phyloP scores from a whole-genome alignment of 1,140 invertebrate species.

The Nasonia vitripennis region DNA sequence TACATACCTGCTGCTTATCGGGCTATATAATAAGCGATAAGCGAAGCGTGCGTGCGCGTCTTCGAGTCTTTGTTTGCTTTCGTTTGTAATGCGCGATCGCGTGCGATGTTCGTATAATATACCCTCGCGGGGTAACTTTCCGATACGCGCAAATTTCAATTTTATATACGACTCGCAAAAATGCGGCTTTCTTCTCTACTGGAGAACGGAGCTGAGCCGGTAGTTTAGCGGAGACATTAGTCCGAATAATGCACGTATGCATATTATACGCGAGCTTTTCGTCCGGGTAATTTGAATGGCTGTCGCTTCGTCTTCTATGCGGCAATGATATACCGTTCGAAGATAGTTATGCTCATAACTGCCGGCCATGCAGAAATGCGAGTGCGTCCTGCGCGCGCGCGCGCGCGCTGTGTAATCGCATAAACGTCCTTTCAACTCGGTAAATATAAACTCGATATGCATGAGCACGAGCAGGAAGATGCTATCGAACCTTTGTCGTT shows the following conservation, averaged over 20 bases:
- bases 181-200: too few species aligned
- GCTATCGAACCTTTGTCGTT: conserved; percentile 27
- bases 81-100: neutral
- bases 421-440: conserved; percentile 32
- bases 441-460: conserved; percentile 34
- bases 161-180: too few species aligned
- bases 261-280: conserved; percentile 17
- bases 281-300: conserved; percentile 25
- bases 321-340: conserved; percentile 11
- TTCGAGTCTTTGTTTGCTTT: conserved; percentile 1
- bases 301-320: neutral
- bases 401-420: neutral
- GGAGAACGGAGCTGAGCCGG: neutral
- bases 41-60: neutral
- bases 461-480: neutral
- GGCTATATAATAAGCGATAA: conserved; percentile 38
- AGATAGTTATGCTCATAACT: conserved; percentile 15
- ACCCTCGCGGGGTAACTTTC: neutral
- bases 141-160: neutral
- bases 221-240: conserved; percentile 23
- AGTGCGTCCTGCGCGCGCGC: neutral
- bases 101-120: neutral
- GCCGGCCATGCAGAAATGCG: neutral
- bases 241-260: neutral
- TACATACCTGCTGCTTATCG: neutral